Evolutionary conservation across 2,888 invertebrate species (phyloP).

Genomic region (Limnephilus rhombicus): DNA sequence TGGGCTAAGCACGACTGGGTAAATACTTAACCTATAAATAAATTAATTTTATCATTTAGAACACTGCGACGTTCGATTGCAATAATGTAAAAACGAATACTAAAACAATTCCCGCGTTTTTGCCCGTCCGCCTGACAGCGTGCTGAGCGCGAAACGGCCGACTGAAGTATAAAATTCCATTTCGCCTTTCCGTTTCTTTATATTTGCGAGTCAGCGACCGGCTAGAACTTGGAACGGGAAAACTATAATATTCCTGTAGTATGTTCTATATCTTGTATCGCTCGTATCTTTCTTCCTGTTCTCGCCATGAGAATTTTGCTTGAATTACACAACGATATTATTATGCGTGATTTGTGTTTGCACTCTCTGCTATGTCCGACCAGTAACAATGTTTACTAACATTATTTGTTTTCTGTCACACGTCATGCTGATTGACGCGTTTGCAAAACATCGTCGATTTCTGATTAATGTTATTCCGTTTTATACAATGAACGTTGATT

Average conservation of each 20-base stretch:
- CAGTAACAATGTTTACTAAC: neutral
- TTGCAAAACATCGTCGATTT: neutral
- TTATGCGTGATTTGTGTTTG: neutral
- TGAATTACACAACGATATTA: neutral
- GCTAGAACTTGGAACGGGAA: neutral
- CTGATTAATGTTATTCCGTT: neutral
- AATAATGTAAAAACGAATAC: neutral
- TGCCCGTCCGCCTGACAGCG: neutral
- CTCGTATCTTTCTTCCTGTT: neutral
- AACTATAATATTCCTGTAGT: neutral
- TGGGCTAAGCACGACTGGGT: neutral
- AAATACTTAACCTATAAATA: neutral
- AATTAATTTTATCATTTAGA: neutral
- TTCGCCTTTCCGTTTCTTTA: conserved; percentile 15
- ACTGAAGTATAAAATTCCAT: conserved; percentile 2
- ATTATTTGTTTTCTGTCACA: neutral
- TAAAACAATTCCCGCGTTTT: conserved; percentile 25
- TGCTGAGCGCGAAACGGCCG: neutral
- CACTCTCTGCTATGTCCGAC: neutral
- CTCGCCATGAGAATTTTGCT: neutral
- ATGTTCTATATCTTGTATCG: neutral
- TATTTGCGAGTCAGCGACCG: conserved; percentile 10
- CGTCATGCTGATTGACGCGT: neutral
- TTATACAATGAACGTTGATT: neutral
- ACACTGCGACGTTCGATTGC: neutral